Evolutionary conservation across 1,140 invertebrate species (phyloP).

Genomic region (Metaphire vulgaris): DNA sequence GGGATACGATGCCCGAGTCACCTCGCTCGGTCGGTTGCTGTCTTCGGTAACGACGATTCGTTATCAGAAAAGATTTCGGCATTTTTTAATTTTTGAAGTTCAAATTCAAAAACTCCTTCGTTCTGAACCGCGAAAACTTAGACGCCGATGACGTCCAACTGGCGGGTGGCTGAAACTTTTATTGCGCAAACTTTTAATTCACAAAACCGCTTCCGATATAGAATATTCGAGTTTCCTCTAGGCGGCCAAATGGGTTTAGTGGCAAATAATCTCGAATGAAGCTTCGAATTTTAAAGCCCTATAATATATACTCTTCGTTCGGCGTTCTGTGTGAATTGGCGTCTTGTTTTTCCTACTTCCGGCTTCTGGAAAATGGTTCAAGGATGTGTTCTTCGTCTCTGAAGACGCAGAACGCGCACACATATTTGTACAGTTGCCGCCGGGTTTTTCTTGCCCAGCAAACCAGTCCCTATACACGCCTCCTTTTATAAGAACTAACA

Average conservation of each 20-base stretch:
- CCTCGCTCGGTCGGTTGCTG: background rate
- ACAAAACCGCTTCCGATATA: no score
- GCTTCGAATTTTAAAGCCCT: background rate
- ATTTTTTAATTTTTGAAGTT: background rate
- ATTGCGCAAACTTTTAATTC: no score
- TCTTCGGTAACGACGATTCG: background rate
- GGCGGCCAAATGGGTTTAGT: background rate
- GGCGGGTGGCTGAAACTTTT: no score
- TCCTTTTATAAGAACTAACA: background rate
- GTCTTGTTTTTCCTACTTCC: background rate
- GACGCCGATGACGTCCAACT: no score
- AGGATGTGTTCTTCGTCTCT: background rate
- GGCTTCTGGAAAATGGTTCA: background rate
- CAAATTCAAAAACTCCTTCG: background rate
- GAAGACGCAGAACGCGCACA: background rate
- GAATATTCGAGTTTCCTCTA: background rate
- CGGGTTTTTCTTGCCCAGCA: background rate
- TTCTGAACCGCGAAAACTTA: background rate
- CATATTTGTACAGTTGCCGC: background rate
- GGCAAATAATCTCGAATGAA: background rate
- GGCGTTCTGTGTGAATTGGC: background rate
- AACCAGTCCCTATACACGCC: background rate
- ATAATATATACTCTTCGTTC: background rate
- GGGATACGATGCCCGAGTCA: background rate
- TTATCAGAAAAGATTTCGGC: background rate